Evolutionary conservation across 2,113 vertebrate species (phyloP), one percentile per base, ranked within the genome.

Genomic region (Tonatia bakeri): DNA sequence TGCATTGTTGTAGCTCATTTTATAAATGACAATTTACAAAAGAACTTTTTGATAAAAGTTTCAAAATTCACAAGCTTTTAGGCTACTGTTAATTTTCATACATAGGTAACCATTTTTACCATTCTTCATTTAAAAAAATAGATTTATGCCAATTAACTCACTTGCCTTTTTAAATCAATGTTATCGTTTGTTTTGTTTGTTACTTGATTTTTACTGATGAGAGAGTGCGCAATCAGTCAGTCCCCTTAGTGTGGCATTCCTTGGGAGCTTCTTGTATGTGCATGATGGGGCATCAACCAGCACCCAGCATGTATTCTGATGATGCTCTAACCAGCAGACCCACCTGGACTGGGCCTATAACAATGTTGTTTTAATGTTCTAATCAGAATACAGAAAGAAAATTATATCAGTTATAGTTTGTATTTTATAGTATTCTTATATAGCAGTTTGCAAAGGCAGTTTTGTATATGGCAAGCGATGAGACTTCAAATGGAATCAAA

Each of bases 381-480:
- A 52, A 52, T 52, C 15, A 52, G 3, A 52, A 52, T 52, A 52
- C 15, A 17, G 52, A 54, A 54, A 54, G 52, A 54, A 17, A 6
- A 54, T 54, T 54, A 54, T 54, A 54, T 54, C 19, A 4, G 52
- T 54, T 54, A 54, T 19, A 19, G 17, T 97, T 95, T 97, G 93
- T 98, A 96, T 98, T 98, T 98, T 98, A 92, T 98, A 94, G 96
- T 75, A n/a, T 97, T 98, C 96, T 98, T 98, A 82, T 67, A 89
- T 91, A 97, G 76, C 77, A 70, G 90, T 91, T 97, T 96, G 70
- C 95, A 19, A 54, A 97, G 83, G 93, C 92, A 96, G 40, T 97
- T 92, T 98, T 98, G 90, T 97, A 98, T 92, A 88, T 92, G 70
- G 70, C 93, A 93, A 97, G 38, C 77, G 96, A 45, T 96, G 75